Percentiles rank a stretch among this genome's conserved stretches.
These are phyloP conservation scores for Peribatodes rhomboidaria DNA, from an alignment of 2,888 invertebrate genomes.

Conservation along the genomic window DNA sequence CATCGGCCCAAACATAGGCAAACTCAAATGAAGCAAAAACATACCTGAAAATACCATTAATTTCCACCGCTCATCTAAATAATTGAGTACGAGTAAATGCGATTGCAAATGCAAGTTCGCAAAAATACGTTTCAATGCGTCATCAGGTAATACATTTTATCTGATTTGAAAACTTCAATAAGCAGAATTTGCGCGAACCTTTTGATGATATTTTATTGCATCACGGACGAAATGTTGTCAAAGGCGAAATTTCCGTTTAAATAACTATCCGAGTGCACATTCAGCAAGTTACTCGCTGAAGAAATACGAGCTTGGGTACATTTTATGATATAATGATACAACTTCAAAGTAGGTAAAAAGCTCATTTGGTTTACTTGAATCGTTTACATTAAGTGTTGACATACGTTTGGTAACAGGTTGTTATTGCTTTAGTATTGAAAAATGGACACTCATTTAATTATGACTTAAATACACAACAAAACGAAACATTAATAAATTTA, in stretches of 20 bases:
- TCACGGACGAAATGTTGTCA: conserved; percentile 22
- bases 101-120: neutral
- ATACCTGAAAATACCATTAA: no score
- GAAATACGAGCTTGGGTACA: neutral
- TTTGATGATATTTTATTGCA: conserved; percentile 20
- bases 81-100: neutral
- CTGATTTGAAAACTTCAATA: conserved; percentile 5
- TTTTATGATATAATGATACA: conserved; percentile 1
- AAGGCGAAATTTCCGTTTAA: conserved; percentile 21
- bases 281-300: conserved; percentile 11
- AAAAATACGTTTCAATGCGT: neutral
- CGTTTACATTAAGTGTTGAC: no score
- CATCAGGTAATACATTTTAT: neutral
- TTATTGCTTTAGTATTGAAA: no score
- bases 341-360: conserved; percentile 1
- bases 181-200: conserved; percentile 6
- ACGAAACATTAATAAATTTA: no score
- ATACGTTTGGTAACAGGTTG: no score
- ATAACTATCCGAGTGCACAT: conserved; percentile 16
- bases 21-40: no score
- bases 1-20: no score
- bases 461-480: no score
- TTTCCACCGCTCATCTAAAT: neutral
- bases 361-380: neutral
- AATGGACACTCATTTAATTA: no score